phyloP scores from a whole-genome alignment of 2,888 invertebrate genomes.

The Temnothorax rugatulus region DNA sequence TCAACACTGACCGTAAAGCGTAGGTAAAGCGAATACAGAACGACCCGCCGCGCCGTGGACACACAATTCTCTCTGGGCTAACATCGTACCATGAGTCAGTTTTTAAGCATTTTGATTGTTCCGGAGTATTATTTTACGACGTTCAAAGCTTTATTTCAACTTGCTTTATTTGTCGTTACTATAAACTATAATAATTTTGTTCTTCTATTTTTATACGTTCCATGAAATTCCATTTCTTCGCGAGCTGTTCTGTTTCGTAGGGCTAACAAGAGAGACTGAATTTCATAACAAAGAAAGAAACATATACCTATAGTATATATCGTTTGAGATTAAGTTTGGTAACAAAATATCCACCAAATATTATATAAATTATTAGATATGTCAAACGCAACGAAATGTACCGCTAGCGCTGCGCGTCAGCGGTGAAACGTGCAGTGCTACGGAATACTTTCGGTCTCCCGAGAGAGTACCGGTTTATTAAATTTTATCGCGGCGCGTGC shows the following conservation, averaged over 20 bases:
- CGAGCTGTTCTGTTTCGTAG: not conserved
- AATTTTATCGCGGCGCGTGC: slow-evolving; percentile 61
- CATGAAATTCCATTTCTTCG: not conserved
- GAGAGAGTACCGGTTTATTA: slow-evolving; percentile 48
- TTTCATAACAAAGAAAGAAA: not conserved
- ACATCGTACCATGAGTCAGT: slow-evolving; percentile 41
- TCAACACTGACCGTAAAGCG: slow-evolving; percentile 69
- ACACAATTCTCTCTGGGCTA: slow-evolving; percentile 54
- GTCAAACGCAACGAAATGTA: slow-evolving; percentile 2
- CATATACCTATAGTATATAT: not conserved
- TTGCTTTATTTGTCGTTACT: not conserved
- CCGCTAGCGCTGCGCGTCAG: not conserved
- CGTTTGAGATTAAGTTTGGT: not conserved
- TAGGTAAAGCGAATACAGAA: slow-evolving; percentile 19
- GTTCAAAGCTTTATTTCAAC: not conserved
- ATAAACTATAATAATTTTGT: not conserved
- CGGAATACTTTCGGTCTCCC: not conserved
- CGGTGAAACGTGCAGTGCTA: slow-evolving; percentile 44
- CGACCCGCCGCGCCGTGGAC: slow-evolving; percentile 15
- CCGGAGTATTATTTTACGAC: not conserved
- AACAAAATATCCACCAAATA: not conserved
- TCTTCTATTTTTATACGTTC: not conserved
- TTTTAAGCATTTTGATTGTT: slow-evolving; percentile 16
- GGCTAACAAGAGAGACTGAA: not conserved
- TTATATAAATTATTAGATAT: slow-evolving; percentile 16